These are phyloP conservation scores for Ceratina japonica DNA, from an alignment of 1,140 invertebrate genomes.

Conservation along the genomic window DNA sequence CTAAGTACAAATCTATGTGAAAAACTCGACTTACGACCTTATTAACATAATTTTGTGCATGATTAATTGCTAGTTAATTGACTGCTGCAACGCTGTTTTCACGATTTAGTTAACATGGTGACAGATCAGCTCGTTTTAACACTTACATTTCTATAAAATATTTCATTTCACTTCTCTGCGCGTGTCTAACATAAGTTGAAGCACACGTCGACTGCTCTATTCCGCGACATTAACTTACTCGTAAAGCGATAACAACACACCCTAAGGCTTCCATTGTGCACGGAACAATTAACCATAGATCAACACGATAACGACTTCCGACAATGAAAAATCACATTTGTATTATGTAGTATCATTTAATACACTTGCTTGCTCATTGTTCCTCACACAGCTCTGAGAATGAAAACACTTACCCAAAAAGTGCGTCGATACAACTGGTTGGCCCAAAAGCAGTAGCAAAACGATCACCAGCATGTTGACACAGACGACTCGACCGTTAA, in stretches of 20 bases:
- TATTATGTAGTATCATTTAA: not conserved
- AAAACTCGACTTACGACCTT: no score
- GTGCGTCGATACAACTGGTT: conserved; percentile 49
- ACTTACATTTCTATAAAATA: not conserved
- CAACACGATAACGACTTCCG: not conserved
- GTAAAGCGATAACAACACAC: not conserved
- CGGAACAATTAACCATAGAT: not conserved
- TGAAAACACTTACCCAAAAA: conserved; percentile 63
- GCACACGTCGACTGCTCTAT: not conserved
- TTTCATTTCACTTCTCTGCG: not conserved
- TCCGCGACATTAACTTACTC: not conserved
- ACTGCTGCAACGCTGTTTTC: no score
- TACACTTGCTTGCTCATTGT: not conserved
- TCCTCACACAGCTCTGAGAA: no score
- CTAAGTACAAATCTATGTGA: no score
- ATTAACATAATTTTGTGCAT: no score
- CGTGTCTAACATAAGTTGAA: not conserved
- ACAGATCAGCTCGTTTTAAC: not conserved
- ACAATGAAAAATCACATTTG: not conserved
- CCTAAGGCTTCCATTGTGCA: not conserved
- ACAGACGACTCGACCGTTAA: not conserved
- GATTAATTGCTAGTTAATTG: no score
- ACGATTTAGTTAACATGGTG: no score
- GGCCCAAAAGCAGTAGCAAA: conserved; percentile 54
- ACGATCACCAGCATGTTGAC: conserved; percentile 60